Percentiles rank a stretch among this genome's conserved stretches.
Evolutionary conservation across 2,797 vertebrate genomes (phyloP).

Genomic region (Phoebastria nigripes): DNA sequence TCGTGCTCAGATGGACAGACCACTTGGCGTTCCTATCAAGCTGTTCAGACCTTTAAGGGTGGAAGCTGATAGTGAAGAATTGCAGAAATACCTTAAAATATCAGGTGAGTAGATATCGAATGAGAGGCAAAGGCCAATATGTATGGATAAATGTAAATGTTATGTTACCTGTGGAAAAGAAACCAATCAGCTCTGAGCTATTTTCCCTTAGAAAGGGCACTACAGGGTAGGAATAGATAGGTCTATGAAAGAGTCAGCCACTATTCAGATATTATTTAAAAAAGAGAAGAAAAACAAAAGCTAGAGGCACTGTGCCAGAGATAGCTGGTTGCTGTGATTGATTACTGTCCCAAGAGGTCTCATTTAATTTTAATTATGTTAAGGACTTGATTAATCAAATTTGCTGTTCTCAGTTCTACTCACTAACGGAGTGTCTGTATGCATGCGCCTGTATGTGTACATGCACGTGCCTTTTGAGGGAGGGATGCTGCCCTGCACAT

Average conservation of each 20-base stretch:
- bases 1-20: neutral
- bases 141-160: neutral
- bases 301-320: neutral
- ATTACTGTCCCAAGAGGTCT: neutral
- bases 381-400: neutral
- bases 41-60: neutral
- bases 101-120: neutral
- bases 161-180: neutral
- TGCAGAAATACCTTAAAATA: neutral
- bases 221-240: neutral
- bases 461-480: fast-evolving
- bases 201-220: neutral
- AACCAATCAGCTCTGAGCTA: neutral
- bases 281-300: neutral
- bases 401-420: neutral
- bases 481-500: neutral
- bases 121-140: neutral
- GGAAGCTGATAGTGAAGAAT: neutral
- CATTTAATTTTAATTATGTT: neutral
- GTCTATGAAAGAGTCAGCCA: neutral
- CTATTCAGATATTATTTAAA: neutral
- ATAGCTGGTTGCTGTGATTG: neutral
- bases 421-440: neutral
- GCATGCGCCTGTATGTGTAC: too few species aligned
- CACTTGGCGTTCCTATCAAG: neutral